phyloP scores from a whole-genome alignment of 2,797 vertebrate species.

The Mormyrus hasselquistii region DNA sequence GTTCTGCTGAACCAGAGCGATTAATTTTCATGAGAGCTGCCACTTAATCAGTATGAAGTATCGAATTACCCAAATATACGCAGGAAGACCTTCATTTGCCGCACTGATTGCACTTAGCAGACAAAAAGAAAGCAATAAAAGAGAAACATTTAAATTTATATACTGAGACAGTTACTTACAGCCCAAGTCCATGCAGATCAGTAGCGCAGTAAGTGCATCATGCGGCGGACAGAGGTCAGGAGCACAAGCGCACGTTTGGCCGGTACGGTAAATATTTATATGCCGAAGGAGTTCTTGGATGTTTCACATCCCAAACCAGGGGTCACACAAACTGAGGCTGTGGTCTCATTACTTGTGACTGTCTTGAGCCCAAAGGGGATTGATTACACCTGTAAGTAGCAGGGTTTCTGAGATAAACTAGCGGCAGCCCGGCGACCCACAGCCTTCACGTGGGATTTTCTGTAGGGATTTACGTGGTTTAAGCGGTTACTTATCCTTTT shows the following conservation, averaged over 20 bases:
- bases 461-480: not conserved
- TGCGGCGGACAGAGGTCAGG: not conserved
- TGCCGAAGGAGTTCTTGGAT: not conserved
- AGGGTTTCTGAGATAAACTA: not conserved
- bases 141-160: not conserved
- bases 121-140: not conserved
- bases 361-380: constrained; percentile 17
- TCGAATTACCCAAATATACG: not conserved
- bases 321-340: constrained; percentile 12
- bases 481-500: not conserved
- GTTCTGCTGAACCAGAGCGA: not conserved
- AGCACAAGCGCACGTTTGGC: not conserved
- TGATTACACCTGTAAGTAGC: constrained; percentile 31
- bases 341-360: constrained; percentile 42
- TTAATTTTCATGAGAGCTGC: not conserved
- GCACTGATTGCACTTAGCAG: not conserved
- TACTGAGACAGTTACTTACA: not conserved
- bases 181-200: not conserved
- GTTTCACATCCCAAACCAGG: not conserved
- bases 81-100: not conserved
- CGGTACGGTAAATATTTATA: not conserved
- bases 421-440: not conserved
- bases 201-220: not conserved
- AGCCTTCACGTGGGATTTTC: not conserved
- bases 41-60: constrained; percentile 5